Conservation (phyloP, 1,140 invertebrate species). For the Aphaenogaster floridana region DNA sequence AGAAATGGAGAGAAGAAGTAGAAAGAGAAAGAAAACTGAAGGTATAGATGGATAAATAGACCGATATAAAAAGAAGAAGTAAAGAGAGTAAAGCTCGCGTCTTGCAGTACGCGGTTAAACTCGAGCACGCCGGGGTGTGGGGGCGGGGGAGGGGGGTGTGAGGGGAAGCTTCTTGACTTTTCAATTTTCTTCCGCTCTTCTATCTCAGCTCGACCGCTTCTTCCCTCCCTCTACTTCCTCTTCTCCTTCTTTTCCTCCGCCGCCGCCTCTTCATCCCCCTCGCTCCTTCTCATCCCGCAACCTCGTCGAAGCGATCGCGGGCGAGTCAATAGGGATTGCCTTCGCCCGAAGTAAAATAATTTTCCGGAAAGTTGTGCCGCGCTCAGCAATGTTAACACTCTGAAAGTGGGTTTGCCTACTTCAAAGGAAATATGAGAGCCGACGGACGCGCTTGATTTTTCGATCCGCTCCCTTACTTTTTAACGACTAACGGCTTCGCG, state of each 20-base stretch:
- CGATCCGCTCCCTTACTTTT: conserved; percentile 38
- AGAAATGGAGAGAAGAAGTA: not conserved
- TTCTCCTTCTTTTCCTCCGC: not conserved
- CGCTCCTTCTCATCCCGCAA: conserved; percentile 6
- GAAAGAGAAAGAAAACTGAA: conserved; percentile 48
- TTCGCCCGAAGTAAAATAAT: conserved; percentile 61
- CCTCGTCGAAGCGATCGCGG: conserved; percentile 56
- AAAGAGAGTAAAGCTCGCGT: conserved; percentile 58
- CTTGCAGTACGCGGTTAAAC: conserved; percentile 73
- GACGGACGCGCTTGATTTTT: conserved; percentile 61
- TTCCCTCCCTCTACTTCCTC: not conserved
- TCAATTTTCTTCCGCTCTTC: conserved; percentile 74
- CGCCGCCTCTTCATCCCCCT: not conserved
- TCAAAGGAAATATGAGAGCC: conserved; percentile 64
- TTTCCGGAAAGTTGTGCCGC: conserved; percentile 67
- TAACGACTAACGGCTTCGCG: conserved; percentile 22
- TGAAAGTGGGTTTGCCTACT: conserved; percentile 59
- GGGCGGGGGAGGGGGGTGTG: not conserved
- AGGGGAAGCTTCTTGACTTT: conserved; percentile 74
- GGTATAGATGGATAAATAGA: conserved; percentile 61
- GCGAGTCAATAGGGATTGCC: conserved; percentile 64
- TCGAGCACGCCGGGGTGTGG: conserved; percentile 44
- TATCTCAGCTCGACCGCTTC: conserved; percentile 26
- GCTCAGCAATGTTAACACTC: conserved; percentile 64
- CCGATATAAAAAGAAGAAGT: conserved; percentile 53